These are phyloP conservation scores for Botia kubotai DNA, from an alignment of 2,797 vertebrate species.

Conservation along the genomic window DNA sequence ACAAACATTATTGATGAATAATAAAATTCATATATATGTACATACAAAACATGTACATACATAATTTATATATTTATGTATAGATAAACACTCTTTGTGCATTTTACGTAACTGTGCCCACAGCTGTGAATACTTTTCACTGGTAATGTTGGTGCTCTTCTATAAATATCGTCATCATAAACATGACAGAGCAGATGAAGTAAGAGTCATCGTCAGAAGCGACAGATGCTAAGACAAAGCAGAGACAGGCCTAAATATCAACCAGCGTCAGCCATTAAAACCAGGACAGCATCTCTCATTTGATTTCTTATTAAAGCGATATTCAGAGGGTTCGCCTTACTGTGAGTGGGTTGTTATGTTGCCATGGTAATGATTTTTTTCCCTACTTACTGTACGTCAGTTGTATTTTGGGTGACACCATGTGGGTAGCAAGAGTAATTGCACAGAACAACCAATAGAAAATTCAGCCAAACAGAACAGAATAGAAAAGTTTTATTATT, in stretches of 20 bases:
- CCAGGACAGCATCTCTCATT: constrained; percentile 51
- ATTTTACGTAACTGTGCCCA: constrained; percentile 1
- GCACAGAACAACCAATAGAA: background rate
- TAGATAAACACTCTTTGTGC: constrained; percentile 6
- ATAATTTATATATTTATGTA: background rate
- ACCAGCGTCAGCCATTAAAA: constrained; percentile 41
- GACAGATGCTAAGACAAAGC: constrained; percentile 1
- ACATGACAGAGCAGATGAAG: background rate
- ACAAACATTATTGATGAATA: background rate
- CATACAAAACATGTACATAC: background rate
- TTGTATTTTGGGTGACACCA: constrained; percentile 54
- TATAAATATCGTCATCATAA: constrained; percentile 20
- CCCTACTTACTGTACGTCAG: background rate
- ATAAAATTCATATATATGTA: background rate
- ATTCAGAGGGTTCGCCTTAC: constrained; percentile 60
- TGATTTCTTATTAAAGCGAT: constrained; percentile 61
- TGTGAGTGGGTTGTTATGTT: constrained; percentile 65
- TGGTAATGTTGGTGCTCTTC: background rate
- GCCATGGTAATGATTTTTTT: constrained; percentile 64
- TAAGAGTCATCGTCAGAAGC: background rate
- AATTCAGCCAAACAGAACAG: too few species aligned
- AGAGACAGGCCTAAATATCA: constrained; percentile 40
- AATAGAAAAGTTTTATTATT: background rate
- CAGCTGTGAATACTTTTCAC: constrained; percentile 29
- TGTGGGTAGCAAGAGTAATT: constrained; percentile 23